phyloP scores from a whole-genome alignment of 2,888 invertebrate species.

The Caenorhabditis sp. region DNA sequence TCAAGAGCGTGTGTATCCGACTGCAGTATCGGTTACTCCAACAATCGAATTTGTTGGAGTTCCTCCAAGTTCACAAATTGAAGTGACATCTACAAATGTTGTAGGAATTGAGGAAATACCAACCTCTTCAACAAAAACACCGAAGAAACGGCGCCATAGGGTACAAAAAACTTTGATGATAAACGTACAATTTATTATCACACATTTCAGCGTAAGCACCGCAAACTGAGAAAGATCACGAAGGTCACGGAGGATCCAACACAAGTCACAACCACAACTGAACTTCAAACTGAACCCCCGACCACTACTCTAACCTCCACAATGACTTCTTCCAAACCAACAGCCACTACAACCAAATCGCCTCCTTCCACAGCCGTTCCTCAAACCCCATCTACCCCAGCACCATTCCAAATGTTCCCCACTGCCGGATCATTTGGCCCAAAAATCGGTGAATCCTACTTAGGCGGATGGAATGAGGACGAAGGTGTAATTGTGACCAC shows the following conservation, averaged over 20 bases:
- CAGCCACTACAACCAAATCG: slow-evolving; percentile 1
- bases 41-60: slow-evolving; percentile 28
- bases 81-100: slow-evolving; percentile 29
- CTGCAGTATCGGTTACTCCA: slow-evolving; percentile 10
- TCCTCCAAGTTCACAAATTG: slow-evolving; percentile 29
- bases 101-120: slow-evolving; percentile 20
- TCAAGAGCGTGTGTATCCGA: slow-evolving; percentile 30
- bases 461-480: slow-evolving; percentile 62
- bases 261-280: slow-evolving; percentile 13
- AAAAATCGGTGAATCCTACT: slow-evolving; percentile 50
- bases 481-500: slow-evolving; percentile 28
- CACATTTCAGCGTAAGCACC: slow-evolving; percentile 52
- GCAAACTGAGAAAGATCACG: slow-evolving; percentile 30
- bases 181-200: neutral
- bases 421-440: slow-evolving; percentile 14
- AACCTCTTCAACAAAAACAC: slow-evolving; percentile 23
- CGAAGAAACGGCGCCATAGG: slow-evolving; percentile 39
- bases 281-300: slow-evolving; percentile 5
- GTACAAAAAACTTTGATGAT: neutral
- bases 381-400: slow-evolving; percentile 1
- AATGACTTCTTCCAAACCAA: neutral
- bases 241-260: slow-evolving; percentile 24
- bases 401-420: slow-evolving; percentile 11
- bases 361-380: too few relatives aligned
- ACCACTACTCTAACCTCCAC: slow-evolving; percentile 9